Evolutionary conservation across 2,797 vertebrate species (phyloP).

Genomic region (Karalla daura): DNA sequence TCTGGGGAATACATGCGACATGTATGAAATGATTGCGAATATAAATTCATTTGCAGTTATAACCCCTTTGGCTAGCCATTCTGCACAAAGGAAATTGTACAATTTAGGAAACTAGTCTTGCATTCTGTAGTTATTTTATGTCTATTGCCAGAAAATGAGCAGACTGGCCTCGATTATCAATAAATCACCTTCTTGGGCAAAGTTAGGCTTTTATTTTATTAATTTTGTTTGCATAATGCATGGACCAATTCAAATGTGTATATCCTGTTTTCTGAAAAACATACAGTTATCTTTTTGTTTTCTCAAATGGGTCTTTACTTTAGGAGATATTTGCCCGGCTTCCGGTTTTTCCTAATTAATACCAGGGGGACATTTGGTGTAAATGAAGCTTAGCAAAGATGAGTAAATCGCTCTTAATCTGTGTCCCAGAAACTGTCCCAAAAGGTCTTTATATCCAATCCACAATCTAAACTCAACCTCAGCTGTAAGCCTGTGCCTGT

Average conservation of each 20-base stretch:
- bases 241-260: not conserved
- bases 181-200: constrained; percentile 7
- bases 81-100: constrained; percentile 12
- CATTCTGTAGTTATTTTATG: constrained; percentile 7
- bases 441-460: constrained; percentile 54
- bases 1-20: constrained; percentile 1
- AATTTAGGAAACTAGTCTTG: constrained; percentile 4
- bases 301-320: constrained; percentile 2
- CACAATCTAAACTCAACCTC: constrained; percentile 34
- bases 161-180: not conserved
- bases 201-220: not conserved
- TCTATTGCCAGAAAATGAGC: not conserved
- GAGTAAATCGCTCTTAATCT: constrained; percentile 68
- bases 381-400: constrained; percentile 59
- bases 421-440: constrained; percentile 61
- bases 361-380: constrained; percentile 39
- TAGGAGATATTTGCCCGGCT: constrained; percentile 8
- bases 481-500: constrained; percentile 13
- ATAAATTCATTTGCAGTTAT: not conserved
- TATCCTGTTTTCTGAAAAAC: not conserved
- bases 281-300: not conserved
- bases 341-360: constrained; percentile 26
- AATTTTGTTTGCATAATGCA: not conserved
- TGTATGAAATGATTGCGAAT: constrained; percentile 14
- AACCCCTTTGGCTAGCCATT: constrained; percentile 1